Conservation (phyloP, 2,113 vertebrate species). For the Phrynosoma platyrhinos region DNA sequence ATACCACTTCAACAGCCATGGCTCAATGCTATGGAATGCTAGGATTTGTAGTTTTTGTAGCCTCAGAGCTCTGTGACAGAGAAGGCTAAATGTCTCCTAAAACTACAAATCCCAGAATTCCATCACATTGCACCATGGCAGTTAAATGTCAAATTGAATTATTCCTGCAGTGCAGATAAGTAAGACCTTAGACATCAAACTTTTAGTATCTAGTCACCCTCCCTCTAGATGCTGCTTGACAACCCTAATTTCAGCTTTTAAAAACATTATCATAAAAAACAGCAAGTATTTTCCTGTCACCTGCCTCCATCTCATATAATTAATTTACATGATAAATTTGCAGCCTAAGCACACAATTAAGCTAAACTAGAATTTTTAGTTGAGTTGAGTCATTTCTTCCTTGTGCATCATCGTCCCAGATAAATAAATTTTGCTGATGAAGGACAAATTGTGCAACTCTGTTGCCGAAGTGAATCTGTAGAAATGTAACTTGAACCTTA, state of each 20-base stretch:
- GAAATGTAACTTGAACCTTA: not conserved
- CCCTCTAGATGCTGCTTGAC: not conserved
- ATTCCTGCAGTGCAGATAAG: too few relatives aligned
- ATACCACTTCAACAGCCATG: too few relatives aligned
- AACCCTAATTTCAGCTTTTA: not conserved
- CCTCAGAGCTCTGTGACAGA: too few relatives aligned
- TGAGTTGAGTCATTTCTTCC: conserved; percentile 9
- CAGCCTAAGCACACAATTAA: not conserved
- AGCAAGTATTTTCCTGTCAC: not conserved
- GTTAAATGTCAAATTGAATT: too few relatives aligned
- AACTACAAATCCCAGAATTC: too few relatives aligned
- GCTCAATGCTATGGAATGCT: too few relatives aligned
- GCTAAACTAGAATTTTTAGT: not conserved
- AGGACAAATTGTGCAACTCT: conserved; percentile 5
- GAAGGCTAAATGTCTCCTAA: too few relatives aligned
- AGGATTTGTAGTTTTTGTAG: too few relatives aligned
- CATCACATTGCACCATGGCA: too few relatives aligned
- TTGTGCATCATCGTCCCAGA: not conserved
- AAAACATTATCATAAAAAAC: not conserved
- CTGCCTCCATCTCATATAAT: not conserved
- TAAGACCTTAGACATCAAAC: too few relatives aligned
- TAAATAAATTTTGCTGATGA: conserved; percentile 2
- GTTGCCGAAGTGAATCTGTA: not conserved
- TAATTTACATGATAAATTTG: not conserved
- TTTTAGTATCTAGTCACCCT: not conserved